Conservation (phyloP, 1,140 invertebrate genomes). For the Drosophila baimaii region DNA sequence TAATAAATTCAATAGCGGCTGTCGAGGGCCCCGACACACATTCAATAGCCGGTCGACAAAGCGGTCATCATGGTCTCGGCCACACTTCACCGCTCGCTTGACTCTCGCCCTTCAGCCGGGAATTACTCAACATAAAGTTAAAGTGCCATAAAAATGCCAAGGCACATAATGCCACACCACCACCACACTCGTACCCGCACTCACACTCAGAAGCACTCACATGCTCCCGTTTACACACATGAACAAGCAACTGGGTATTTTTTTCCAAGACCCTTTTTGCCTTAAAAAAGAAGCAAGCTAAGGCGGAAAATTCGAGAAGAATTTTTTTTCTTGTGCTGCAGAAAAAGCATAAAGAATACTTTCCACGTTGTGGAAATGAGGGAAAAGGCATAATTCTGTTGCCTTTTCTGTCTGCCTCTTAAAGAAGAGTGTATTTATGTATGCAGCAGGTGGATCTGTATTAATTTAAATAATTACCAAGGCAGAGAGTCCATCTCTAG, state of each 20-base stretch:
- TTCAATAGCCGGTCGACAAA: conserved; percentile 37
- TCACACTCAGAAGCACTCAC: conserved; percentile 22
- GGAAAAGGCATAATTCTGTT: conserved; percentile 46
- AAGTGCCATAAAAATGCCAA: conserved; percentile 79
- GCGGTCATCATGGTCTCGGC: conserved; percentile 38
- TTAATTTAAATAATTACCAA: conserved; percentile 27
- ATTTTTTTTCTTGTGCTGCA: conserved; percentile 32
- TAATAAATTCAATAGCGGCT: conserved; percentile 44
- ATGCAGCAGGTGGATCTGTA: conserved; percentile 14
- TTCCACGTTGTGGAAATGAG: conserved; percentile 47
- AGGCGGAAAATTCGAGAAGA: conserved; percentile 25
- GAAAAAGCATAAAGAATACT: conserved; percentile 21
- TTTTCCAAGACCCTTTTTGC: conserved; percentile 34
- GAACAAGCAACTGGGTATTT: conserved; percentile 61
- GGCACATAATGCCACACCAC: conserved; percentile 48
- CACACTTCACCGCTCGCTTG: conserved; percentile 44
- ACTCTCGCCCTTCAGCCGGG: conserved; percentile 38
- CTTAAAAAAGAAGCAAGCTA: conserved; percentile 29
- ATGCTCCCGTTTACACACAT: conserved; percentile 66
- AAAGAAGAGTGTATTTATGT: conserved; percentile 5
- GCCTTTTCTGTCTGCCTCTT: conserved; percentile 34
- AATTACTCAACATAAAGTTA: conserved; percentile 76
- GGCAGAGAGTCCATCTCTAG: no score
- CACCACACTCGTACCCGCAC: conserved; percentile 29
- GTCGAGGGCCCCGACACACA: conserved; percentile 7